Percentiles rank a stretch among this genome's conserved stretches.
phyloP scores from a whole-genome alignment of 1,140 invertebrate species.

The Lasaia peninsularis region DNA sequence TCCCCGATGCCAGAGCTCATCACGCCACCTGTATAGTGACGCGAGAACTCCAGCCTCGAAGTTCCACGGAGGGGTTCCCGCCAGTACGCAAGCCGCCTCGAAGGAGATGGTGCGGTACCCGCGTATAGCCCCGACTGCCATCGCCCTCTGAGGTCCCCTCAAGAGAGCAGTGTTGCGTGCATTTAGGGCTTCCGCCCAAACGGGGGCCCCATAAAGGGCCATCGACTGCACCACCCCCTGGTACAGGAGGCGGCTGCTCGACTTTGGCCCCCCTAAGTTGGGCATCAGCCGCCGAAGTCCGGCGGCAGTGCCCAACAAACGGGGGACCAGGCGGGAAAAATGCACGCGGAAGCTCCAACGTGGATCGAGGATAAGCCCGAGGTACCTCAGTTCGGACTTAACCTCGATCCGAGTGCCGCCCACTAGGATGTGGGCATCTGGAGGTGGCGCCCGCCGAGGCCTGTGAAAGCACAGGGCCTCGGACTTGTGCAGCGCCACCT shows the following conservation, averaged over 20 bases:
- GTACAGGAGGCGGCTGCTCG: slow-evolving; percentile 17
- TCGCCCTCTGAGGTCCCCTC: slow-evolving; percentile 20
- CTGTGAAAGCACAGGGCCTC: neutral
- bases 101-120: slow-evolving; percentile 24
- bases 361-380: too few relatives aligned
- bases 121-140: slow-evolving; percentile 21
- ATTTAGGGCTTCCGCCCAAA: slow-evolving; percentile 19
- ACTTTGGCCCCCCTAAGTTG: slow-evolving; percentile 17
- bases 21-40: too few relatives aligned
- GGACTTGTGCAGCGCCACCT: too few relatives aligned
- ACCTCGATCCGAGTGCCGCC: too few relatives aligned
- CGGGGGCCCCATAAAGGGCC: slow-evolving; percentile 26
- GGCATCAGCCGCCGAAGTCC: slow-evolving; percentile 13
- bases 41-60: slow-evolving; percentile 19
- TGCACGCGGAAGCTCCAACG: too few relatives aligned
- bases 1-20: too few relatives aligned
- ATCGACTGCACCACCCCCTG: slow-evolving; percentile 17
- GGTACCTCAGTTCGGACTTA: too few relatives aligned
- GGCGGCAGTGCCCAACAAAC: too few relatives aligned
- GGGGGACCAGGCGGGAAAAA: too few relatives aligned
- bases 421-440: too few relatives aligned
- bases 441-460: too few relatives aligned
- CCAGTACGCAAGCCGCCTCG: slow-evolving; percentile 23
- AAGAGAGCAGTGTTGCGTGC: slow-evolving; percentile 6
- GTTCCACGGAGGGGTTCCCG: slow-evolving; percentile 14